These are phyloP conservation scores for Monopterus albus DNA, from an alignment of 2,113 vertebrate genomes.

Conservation along the genomic window DNA sequence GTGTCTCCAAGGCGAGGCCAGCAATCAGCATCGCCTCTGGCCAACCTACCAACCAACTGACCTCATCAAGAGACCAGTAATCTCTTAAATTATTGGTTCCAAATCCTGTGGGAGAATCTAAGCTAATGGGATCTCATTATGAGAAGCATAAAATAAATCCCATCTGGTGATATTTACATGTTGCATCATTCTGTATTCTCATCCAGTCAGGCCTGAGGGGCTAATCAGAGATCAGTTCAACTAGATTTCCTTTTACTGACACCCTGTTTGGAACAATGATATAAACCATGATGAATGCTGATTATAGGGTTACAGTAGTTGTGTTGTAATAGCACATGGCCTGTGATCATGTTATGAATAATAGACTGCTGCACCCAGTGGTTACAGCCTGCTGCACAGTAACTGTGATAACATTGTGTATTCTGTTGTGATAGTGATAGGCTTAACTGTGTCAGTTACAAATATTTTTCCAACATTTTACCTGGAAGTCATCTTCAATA, in stretches of 20 bases:
- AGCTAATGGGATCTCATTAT: constrained; percentile 79
- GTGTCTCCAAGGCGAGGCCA: constrained; percentile 44
- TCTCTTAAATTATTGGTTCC: constrained; percentile 55
- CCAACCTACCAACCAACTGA: constrained; percentile 59
- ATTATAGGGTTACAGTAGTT: constrained; percentile 12
- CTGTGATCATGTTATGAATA: constrained; percentile 39
- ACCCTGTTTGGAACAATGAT: constrained; percentile 39
- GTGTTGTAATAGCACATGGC: constrained; percentile 3
- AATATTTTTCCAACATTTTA: too few species aligned
- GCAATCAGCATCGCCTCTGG: constrained; percentile 49
- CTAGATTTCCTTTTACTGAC: constrained; percentile 34
- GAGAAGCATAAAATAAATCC: constrained; percentile 54
- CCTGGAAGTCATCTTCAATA: too few species aligned
- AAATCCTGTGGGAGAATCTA: constrained; percentile 56
- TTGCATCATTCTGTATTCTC: constrained; percentile 73
- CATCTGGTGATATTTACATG: constrained; percentile 65
- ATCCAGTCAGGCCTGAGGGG: constrained; percentile 35
- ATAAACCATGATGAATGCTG: constrained; percentile 35
- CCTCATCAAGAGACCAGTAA: constrained; percentile 62
- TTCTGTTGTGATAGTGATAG: constrained; percentile 2
- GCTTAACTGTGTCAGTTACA: too few species aligned
- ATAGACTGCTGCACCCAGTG: constrained; percentile 14
- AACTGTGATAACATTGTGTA: constrained; percentile 11
- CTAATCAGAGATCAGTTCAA: constrained; percentile 64
- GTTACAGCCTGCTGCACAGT: constrained; percentile 26